These are phyloP conservation scores for Poeciliopsis gracilis DNA, from an alignment of 2,797 vertebrate genomes.

Conservation along the genomic window DNA sequence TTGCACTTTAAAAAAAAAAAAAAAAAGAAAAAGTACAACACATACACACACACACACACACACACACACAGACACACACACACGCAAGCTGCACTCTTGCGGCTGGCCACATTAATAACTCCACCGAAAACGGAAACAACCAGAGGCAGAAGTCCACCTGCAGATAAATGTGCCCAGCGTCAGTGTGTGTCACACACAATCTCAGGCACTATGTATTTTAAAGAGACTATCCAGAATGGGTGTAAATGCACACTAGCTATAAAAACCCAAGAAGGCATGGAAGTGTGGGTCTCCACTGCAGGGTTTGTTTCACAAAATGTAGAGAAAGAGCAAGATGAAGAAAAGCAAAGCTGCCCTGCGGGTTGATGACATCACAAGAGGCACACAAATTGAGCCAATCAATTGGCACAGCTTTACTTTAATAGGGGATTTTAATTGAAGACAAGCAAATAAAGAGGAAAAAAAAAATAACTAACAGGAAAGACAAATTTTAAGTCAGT, in stretches of 20 bases:
- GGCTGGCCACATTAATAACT: constrained; percentile 46
- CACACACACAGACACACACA: constrained; percentile 4
- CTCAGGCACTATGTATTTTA: constrained; percentile 14
- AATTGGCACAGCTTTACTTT: background rate
- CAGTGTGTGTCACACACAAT: constrained; percentile 38
- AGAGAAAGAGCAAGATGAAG: background rate
- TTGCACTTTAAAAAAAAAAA: constrained; percentile 31
- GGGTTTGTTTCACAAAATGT: background rate
- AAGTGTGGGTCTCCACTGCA: background rate
- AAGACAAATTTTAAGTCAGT: background rate
- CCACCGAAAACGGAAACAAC: constrained; percentile 33
- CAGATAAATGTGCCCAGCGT: constrained; percentile 46
- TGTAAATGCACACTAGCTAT: background rate
- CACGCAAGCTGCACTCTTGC: constrained; percentile 16
- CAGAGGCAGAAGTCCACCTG: constrained; percentile 41
- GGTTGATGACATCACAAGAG: background rate
- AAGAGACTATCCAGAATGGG: background rate
- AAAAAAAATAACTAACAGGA: background rate
- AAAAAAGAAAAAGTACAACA: background rate
- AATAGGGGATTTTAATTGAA: background rate
- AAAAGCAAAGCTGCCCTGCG: background rate
- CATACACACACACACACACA: constrained; percentile 5
- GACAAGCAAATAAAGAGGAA: background rate
- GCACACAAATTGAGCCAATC: background rate
- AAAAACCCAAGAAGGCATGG: background rate